Evolutionary conservation across 2,113 vertebrate species (phyloP).

Genomic region (Halichoeres trimaculatus): DNA sequence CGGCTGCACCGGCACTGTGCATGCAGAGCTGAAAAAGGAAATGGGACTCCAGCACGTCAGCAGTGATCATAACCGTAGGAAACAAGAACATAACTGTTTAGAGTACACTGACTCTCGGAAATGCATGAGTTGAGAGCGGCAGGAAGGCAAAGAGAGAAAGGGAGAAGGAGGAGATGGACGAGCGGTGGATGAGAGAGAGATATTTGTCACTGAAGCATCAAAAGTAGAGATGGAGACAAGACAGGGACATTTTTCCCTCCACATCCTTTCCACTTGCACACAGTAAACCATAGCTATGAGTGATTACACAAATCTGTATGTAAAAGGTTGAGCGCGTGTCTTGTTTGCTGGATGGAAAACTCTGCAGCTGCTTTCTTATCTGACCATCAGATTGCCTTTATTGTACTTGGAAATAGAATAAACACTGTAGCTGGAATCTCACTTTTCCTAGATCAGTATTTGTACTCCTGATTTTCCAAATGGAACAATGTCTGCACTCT

Average conservation of each 20-base stretch:
- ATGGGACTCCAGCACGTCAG: conserved; percentile 71
- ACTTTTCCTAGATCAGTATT: conserved; percentile 11
- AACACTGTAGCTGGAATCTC: conserved; percentile 32
- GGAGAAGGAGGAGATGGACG: conserved; percentile 19
- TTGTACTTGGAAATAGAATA: conserved; percentile 47
- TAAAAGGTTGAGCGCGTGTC: conserved; percentile 44
- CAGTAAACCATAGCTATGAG: conserved; percentile 32
- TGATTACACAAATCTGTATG: conserved; percentile 39
- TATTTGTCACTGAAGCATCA: conserved; percentile 45
- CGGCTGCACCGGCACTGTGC: conserved; percentile 32
- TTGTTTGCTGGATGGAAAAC: conserved; percentile 54
- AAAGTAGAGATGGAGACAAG: conserved; percentile 53
- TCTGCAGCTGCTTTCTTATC: conserved; percentile 56
- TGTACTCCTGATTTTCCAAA: conserved; percentile 1
- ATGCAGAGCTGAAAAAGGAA: conserved; percentile 74
- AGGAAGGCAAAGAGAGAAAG: conserved; percentile 50
- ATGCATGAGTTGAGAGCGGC: conserved; percentile 58
- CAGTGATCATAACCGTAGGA: conserved; percentile 76
- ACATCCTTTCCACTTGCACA: conserved; percentile 38
- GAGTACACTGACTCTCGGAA: conserved; percentile 70
- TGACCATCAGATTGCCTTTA: conserved; percentile 48
- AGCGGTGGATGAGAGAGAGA: conserved; percentile 33
- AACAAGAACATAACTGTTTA: conserved; percentile 79
- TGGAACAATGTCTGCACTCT: not conserved
- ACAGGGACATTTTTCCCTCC: conserved; percentile 19